Conservation (phyloP, 2,113 vertebrate genomes). For the Gulo gulo region DNA sequence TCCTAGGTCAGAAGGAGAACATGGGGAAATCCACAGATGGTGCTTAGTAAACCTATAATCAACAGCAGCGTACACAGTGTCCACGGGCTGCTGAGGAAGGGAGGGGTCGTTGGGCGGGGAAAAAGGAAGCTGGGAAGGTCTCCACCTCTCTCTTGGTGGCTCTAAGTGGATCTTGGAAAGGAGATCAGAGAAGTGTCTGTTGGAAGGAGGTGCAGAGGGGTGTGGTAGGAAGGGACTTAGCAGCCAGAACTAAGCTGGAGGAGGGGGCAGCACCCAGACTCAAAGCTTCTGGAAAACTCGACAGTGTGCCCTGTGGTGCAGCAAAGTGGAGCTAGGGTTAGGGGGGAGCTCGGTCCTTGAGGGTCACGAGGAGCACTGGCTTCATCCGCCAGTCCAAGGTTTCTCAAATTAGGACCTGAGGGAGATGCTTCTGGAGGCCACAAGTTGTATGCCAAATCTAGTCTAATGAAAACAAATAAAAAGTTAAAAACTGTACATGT, state of each 20-base stretch:
- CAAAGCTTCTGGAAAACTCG: neutral
- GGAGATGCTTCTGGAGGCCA: neutral
- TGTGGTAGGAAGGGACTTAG: neutral
- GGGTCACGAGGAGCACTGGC: rapidly evolving
- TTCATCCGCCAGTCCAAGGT: neutral
- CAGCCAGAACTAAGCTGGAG: neutral
- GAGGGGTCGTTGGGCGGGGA: rapidly evolving
- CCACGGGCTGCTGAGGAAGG: rapidly evolving
- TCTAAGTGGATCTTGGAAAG: neutral
- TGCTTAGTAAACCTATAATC: neutral
- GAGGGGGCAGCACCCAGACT: neutral
- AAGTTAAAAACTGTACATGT: rapidly evolving
- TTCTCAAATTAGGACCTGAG: neutral
- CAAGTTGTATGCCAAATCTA: neutral
- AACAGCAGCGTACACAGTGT: no score
- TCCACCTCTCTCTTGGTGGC: neutral
- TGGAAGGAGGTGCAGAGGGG: neutral
- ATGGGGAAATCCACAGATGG: neutral
- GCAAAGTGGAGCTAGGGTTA: neutral
- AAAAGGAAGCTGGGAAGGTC: neutral
- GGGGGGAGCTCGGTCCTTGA: no score
- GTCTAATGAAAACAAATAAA: neutral
- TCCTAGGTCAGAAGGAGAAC: neutral
- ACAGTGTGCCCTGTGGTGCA: neutral
- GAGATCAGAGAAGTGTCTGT: neutral